These are phyloP conservation scores for Hemithea aestivaria DNA, from an alignment of 2,888 invertebrate genomes.

Conservation along the genomic window DNA sequence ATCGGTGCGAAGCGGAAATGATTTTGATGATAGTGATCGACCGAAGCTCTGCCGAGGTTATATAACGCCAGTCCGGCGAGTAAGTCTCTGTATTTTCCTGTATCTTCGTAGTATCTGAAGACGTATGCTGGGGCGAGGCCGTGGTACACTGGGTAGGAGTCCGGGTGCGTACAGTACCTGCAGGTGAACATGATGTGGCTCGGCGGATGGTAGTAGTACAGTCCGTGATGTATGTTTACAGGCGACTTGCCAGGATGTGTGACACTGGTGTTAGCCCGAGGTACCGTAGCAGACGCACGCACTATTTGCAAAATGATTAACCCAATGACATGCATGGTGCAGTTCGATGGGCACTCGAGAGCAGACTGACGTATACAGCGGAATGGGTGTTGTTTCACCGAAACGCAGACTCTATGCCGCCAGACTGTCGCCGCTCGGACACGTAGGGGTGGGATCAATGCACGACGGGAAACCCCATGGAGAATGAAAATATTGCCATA, in stretches of 20 bases:
- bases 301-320: slow-evolving; percentile 32
- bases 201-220: slow-evolving; percentile 66
- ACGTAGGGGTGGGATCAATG: slow-evolving; percentile 21
- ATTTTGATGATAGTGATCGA: slow-evolving; percentile 36
- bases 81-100: slow-evolving; percentile 53
- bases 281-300: slow-evolving; percentile 46
- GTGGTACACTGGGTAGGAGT: slow-evolving; percentile 63
- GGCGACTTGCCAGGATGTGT: slow-evolving; percentile 29
- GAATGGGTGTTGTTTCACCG: slow-evolving; percentile 49
- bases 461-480: slow-evolving; percentile 4
- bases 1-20: slow-evolving; percentile 42
- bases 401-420: slow-evolving; percentile 58
- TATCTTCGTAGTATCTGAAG: slow-evolving; percentile 58
- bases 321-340: slow-evolving; percentile 50
- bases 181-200: slow-evolving; percentile 55
- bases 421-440: slow-evolving; percentile 48
- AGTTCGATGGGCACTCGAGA: slow-evolving; percentile 51
- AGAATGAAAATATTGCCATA: slow-evolving; percentile 5
- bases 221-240: slow-evolving; percentile 53
- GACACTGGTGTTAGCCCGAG: slow-evolving; percentile 32
- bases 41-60: slow-evolving; percentile 58
- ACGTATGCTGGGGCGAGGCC: slow-evolving; percentile 61
- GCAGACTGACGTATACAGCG: slow-evolving; percentile 56
- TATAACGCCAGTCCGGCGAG: slow-evolving; percentile 64
- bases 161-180: slow-evolving; percentile 48